Evolutionary conservation across 2,888 invertebrate species (phyloP), one percentile per base, ranked within the genome.

Genomic region (Onthophagus sagittarius): DNA sequence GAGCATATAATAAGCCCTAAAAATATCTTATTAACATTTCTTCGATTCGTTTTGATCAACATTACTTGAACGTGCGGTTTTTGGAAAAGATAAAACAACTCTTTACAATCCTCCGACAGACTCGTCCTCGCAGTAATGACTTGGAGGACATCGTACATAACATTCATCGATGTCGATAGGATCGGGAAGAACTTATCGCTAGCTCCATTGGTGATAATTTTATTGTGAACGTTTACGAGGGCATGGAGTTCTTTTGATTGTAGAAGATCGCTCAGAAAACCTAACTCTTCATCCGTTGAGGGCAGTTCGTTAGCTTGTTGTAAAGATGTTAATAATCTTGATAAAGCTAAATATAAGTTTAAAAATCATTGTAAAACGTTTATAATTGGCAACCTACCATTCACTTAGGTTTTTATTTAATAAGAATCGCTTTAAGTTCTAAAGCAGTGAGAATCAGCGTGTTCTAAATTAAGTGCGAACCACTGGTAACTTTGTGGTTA

Each of bases 191-290:
- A 91, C 80, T 93, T 92, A 80, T 95, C 94, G 87, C 94, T 94
- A 81, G 93, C 92, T 72, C 93, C 92, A 86, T 93, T 93, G 79
- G 91, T 93, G 74, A 93, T 89, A 80, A 95, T 95, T 86, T 94
- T 94, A 83, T 95, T 95, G 84, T 96, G 96, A 75, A 96, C 95
- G 86, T 95, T 94, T 32, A 96, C 95, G 79, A 97, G 87, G 39
- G 96, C 96, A 86, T 96, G 94, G 0, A 97, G 89, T 83, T 96
- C 94, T 84, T 93, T 94, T 5, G 95, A 95, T 84, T 94, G 94
- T 70, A 97, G 87, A 70, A 96, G 86, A 78, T 93, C 93, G 85
- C 92, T 94, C 9, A 96, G 88, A 83, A 96, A 96, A 69, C 92
- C 92, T 76, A 95, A 89, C 86, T 96, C 96, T 85, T 95, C 94